Base-by-base conservation (phyloP, 64 coral and sea anemone species). In the Anthopleura sola region DNA sequence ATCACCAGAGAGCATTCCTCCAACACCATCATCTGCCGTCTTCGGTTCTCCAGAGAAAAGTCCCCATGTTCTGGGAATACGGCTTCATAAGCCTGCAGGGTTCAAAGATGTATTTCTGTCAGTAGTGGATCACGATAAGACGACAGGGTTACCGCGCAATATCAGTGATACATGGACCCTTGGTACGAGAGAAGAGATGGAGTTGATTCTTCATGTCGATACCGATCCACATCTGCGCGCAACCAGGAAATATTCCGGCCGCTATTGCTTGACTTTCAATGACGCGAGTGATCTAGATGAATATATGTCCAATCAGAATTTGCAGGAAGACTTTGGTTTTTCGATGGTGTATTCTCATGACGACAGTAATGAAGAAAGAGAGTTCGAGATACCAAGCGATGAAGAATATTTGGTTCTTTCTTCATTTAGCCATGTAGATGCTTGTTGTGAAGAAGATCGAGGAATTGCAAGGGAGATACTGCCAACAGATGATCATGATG, bases 121-220 rank as follows among this genome's bases (percentile, higher is more conserved):
- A 24, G 29, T 83, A 0, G 50, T 54, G 6, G 39, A 19, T 34
- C 44, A 47, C 3, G 82, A 83, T 60, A 20, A 83, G 14, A 49
- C 57, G 29, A 83, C 44, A 26, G 82, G 50, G 13, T 19, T 20
- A 48, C 82, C 18, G 3, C 17, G 19, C 18, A 28, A 26, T 10
- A 56, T 83, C 6, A 37, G 82, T 56, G 82, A 83, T 56, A 60
- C 55, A 12, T 83, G 82, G 82, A 60, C 48, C 17, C 50, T 83
- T 54, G 82, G 82, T 11, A 53, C 36, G 2, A 34, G 49, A 54
- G 82, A 83, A 4, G 82, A 57, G 21, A 83, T 83, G 82, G 82
- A 83, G 32, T 20, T 83, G 46, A 53, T 83, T 83, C 55, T 83
- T 11, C 39, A 38, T 28, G 50, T 83, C 16, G 82, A 83, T 10